Conservation (phyloP, 2,797 vertebrate genomes). For the Loris lydekkerianus region DNA sequence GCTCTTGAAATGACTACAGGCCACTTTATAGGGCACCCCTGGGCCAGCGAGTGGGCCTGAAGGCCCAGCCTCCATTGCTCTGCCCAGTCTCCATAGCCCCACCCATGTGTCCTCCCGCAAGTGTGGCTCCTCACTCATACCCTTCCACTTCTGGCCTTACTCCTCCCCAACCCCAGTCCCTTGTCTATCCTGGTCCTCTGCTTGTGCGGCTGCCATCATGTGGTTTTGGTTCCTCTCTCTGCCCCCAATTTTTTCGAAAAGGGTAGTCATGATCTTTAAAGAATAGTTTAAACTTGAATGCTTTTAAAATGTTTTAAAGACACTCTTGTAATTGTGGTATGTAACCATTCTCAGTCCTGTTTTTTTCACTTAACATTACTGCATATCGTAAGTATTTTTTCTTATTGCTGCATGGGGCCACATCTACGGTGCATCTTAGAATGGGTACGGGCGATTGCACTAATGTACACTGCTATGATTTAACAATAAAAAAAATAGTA, state of each 20-base stretch:
- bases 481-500: neutral
- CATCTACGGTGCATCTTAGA: too few species aligned
- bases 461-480: too few species aligned
- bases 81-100: too few species aligned
- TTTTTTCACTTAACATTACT: neutral
- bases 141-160: neutral
- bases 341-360: neutral
- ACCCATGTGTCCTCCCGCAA: rapidly evolving
- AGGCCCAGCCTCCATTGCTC: too few species aligned
- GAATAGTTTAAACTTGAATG: neutral
- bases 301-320: neutral
- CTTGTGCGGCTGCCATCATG: neutral
- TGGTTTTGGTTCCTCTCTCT: neutral
- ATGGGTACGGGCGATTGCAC: too few species aligned
- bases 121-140: rapidly evolving
- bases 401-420: neutral
- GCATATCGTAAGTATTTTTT: neutral
- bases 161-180: rapidly evolving
- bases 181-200: rapidly evolving
- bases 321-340: neutral
- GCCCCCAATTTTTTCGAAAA: neutral
- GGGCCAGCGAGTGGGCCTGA: neutral
- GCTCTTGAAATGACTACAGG: neutral
- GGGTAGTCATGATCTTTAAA: slow-evolving; percentile 38
- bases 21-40: too few species aligned